Evolutionary conservation across 2,888 invertebrate species (phyloP), one percentile per base, ranked within the genome.

Genomic region (Lasioglossum leucozonium): DNA sequence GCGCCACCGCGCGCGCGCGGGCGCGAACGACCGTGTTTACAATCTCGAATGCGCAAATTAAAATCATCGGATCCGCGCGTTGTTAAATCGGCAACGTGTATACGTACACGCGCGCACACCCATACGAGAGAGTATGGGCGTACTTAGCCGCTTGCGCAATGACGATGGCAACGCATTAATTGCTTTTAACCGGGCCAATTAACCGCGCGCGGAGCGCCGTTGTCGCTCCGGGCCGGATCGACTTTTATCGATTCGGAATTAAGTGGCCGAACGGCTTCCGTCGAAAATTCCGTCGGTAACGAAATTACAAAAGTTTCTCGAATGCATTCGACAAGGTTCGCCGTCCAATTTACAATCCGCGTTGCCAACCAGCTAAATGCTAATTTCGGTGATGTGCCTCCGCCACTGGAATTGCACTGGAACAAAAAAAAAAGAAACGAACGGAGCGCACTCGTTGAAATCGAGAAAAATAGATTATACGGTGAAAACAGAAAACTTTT

Each of bases 241-340:
- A 88, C 82, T 85, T 82, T 85, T 79, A 88, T 88, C 87, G 87
- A 87, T 84, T 77, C 76, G 72, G 67, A 79, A 88, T 88, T 85
- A 78, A 87, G 77, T 81, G 73, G 62, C 80, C 65, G 67, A 71
- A 84, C 75, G 37, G 13, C 81, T 73, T 42, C 44, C 71, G 40
- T 22, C 69, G 40, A 62, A 72, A 79, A 40, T 76, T 79, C 71
- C 22, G n/a, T 37, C n/a, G 42, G 65, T 67, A 76, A 87, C 34
- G 72, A 81, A 82, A 86, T 79, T 82, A 77, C 84, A 81, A 42
- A 81, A 79, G 69, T 82, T 81, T 51, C 51, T 79, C 74, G 55
- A 69, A 71, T 65, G 73, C 76, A n/a, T 74, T 82, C 72, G 65
- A 67, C 47, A 72, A 22, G 16, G 72, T 8, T 71, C 77, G 62